These are phyloP conservation scores for Trimorus sp. DNA, from an alignment of 2,888 invertebrate species.

Conservation along the genomic window DNA sequence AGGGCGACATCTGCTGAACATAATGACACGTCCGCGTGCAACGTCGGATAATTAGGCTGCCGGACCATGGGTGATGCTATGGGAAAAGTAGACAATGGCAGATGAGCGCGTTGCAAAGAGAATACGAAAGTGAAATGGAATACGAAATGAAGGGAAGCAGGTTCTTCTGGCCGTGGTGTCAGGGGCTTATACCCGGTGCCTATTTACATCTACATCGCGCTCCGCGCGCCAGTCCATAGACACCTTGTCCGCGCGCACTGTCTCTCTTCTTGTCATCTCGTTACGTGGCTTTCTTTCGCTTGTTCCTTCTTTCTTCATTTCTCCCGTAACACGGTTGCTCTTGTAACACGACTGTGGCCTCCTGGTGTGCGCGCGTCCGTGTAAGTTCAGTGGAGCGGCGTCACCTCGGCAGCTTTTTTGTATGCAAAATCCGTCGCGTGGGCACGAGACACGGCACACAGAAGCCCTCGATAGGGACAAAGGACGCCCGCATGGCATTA, in stretches of 20 bases:
- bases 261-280: conserved; percentile 59
- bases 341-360: not conserved
- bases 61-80: conserved; percentile 65
- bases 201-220: conserved; percentile 66
- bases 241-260: conserved; percentile 65
- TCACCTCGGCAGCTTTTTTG: conserved; percentile 70
- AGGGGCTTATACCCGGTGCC: conserved; percentile 10
- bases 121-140: conserved; percentile 80
- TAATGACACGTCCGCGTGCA: conserved; percentile 55
- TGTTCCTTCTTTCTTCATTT: not conserved
- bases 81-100: conserved; percentile 78
- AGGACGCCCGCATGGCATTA: conserved; percentile 78
- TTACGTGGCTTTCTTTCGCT: conserved; percentile 45
- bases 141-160: conserved; percentile 77
- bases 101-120: conserved; percentile 75
- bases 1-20: conserved; percentile 63
- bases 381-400: too few species aligned
- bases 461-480: conserved; percentile 79
- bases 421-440: conserved; percentile 68
- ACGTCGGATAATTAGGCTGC: conserved; percentile 69
- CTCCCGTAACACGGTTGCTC: too few species aligned
- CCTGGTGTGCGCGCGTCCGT: conserved; percentile 32
- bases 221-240: conserved; percentile 51
- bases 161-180: conserved; percentile 63
- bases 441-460: conserved; percentile 66